A percentile compares a stretch with the other conserved stretches of the same genome.
Conservation (phyloP, 2,888 invertebrate genomes). For the Candidula unifasciata region DNA sequence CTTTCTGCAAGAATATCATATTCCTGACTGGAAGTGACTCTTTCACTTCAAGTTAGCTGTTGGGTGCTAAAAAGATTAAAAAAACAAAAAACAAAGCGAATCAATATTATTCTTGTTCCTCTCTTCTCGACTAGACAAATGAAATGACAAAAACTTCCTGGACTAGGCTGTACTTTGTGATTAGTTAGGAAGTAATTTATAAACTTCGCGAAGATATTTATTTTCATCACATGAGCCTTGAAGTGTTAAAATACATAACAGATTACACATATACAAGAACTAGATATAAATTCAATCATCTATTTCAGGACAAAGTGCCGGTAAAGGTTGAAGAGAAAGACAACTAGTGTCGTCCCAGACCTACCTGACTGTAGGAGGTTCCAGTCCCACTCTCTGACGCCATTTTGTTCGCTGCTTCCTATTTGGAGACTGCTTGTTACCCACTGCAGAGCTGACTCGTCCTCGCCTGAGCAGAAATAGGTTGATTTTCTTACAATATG, state of each 20-base stretch:
- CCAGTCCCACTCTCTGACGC: slow-evolving; percentile 73
- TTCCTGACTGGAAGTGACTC: no score
- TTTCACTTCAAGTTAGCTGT: no score
- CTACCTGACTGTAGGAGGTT: slow-evolving; percentile 72
- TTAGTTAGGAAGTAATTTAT: no score
- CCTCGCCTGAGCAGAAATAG: neutral
- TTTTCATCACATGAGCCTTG: neutral
- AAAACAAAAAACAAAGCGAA: no score
- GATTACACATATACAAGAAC: no score
- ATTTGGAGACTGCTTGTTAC: slow-evolving; percentile 17
- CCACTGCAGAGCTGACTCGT: neutral
- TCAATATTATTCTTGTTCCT: no score
- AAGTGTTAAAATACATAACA: neutral
- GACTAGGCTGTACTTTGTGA: no score
- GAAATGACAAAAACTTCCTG: no score
- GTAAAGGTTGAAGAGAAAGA: neutral
- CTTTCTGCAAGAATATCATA: no score
- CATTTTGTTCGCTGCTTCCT: slow-evolving; percentile 61
- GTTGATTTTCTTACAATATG: neutral
- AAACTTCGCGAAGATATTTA: neutral
- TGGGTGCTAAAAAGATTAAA: no score
- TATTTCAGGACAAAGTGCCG: neutral
- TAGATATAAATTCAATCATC: no score
- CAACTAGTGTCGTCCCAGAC: neutral
- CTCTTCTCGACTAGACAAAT: no score